These are phyloP conservation scores for Himalopsyche tibetana DNA, from an alignment of 2,888 invertebrate genomes.

Conservation along the genomic window DNA sequence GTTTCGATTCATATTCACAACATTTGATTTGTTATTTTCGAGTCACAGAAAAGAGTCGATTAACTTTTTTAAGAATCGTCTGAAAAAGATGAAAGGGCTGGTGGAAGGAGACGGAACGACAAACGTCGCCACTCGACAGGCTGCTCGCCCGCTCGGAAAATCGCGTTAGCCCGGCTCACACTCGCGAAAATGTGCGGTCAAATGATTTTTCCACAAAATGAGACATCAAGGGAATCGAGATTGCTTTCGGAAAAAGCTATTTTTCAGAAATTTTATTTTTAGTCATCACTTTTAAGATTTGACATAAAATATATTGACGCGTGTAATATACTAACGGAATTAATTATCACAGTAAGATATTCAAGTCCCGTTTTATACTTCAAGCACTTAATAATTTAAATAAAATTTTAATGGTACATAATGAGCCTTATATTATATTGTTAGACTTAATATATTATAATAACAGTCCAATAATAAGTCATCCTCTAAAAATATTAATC, in stretches of 20 bases:
- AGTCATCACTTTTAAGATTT: not conserved
- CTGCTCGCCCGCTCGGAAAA: constrained; percentile 52
- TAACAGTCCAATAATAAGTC: no score
- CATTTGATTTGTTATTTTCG: not conserved
- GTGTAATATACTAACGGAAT: no score
- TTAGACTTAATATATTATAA: no score
- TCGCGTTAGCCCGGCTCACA: constrained; percentile 49
- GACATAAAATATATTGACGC: not conserved
- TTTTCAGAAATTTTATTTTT: not conserved
- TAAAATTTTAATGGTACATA: no score
- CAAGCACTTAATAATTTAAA: no score
- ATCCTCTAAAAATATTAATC: no score
- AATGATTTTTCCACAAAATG: constrained; percentile 35
- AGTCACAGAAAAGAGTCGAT: not conserved
- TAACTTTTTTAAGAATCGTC: constrained; percentile 3
- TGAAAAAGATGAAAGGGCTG: not conserved
- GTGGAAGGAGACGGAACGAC: not conserved
- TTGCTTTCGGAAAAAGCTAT: not conserved
- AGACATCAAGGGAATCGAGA: constrained; percentile 3
- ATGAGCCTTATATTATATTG: no score
- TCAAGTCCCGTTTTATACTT: no score
- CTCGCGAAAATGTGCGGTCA: constrained; percentile 6
- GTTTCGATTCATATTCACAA: not conserved
- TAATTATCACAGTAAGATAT: no score
- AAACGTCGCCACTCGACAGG: constrained; percentile 56